A percentile compares a stretch with the other conserved stretches of the same genome.
phyloP scores from a whole-genome alignment of 2,113 vertebrate species.

The Azemiops feae region DNA sequence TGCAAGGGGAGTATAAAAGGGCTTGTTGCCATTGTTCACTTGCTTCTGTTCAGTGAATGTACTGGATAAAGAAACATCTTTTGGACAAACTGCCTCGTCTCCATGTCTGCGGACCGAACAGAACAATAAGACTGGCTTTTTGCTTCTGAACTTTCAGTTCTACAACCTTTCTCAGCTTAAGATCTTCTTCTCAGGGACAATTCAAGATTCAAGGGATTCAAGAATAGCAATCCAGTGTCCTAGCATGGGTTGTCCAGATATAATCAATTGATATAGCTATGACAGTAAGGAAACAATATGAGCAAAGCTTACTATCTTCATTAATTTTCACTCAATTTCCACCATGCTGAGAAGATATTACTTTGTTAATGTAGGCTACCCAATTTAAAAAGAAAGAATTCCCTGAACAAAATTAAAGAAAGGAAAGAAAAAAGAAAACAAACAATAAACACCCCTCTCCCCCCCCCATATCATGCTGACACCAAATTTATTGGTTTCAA shows the following conservation, averaged over 20 bases:
- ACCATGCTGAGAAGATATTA: constrained; percentile 57
- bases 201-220: not conserved
- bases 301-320: constrained; percentile 61
- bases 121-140: not conserved
- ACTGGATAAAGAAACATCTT: too few species aligned
- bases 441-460: not conserved
- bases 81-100: too few species aligned
- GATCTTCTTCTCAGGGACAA: not conserved
- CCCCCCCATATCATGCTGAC: not conserved
- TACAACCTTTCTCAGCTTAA: not conserved
- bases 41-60: too few species aligned
- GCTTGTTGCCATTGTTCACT: too few species aligned
- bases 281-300: constrained; percentile 51
- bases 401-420: constrained; percentile 46
- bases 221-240: not conserved
- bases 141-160: not conserved
- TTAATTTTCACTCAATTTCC: constrained; percentile 60
- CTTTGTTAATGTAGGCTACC: constrained; percentile 49
- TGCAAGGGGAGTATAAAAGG: too few species aligned
- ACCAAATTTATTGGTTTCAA: constrained; percentile 36
- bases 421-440: not conserved
- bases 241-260: constrained; percentile 33
- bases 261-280: constrained; percentile 46
- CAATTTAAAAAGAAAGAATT: constrained; percentile 43
- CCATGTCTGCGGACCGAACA: too few species aligned